These are phyloP conservation scores for Champsocephalus esox DNA, from an alignment of 2,797 vertebrate genomes.

Conservation along the genomic window DNA sequence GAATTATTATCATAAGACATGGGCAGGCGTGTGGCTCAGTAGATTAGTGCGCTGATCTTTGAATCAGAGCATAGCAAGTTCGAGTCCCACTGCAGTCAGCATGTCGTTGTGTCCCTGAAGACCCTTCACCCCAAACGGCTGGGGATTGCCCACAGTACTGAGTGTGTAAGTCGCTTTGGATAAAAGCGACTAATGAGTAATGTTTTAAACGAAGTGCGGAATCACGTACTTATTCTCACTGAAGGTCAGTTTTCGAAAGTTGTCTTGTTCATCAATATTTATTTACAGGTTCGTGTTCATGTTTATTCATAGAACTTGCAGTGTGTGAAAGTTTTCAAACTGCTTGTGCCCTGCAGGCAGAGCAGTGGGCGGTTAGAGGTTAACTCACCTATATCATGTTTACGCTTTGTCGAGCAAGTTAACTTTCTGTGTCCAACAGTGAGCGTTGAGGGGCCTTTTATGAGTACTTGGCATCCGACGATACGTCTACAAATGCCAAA, in stretches of 20 bases:
- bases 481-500: constrained; percentile 4
- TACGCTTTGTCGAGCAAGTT: constrained; percentile 4
- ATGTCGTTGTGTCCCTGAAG: too few relatives aligned
- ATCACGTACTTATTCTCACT: too few relatives aligned
- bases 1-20: background rate
- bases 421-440: constrained; percentile 20
- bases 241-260: background rate
- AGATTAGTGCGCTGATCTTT: too few relatives aligned
- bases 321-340: constrained; percentile 4
- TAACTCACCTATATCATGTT: constrained; percentile 39
- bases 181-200: too few relatives aligned
- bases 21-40: too few relatives aligned
- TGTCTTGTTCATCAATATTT: background rate
- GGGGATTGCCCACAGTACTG: too few relatives aligned
- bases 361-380: constrained; percentile 46
- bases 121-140: too few relatives aligned
- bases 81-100: too few relatives aligned
- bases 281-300: background rate
- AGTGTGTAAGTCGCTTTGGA: too few relatives aligned
- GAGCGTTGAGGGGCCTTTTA: background rate
- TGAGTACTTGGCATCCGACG: constrained; percentile 7
- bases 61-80: too few relatives aligned
- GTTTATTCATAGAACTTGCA: constrained; percentile 2
- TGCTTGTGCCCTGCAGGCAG: constrained; percentile 11
- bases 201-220: background rate